A percentile compares a stretch with the other conserved stretches of the same genome.
Conservation (phyloP, 2,113 vertebrate species). For the Brienomyrus brachyistius region DNA sequence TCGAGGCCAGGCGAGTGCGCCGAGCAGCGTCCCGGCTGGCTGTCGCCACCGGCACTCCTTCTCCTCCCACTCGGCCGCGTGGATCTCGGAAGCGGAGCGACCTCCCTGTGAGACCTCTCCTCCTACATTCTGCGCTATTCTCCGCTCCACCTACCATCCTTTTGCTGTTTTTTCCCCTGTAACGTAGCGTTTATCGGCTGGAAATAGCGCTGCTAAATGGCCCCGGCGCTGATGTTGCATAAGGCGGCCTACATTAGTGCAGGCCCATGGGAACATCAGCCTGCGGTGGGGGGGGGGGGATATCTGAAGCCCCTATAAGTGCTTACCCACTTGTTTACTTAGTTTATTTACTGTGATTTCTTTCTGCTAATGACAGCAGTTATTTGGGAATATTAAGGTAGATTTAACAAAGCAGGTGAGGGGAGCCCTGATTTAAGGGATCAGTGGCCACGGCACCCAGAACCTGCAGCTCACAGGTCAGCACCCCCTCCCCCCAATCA, state of each 20-base stretch:
- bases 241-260: not conserved
- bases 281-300: not conserved
- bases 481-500: not conserved
- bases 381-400: not conserved
- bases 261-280: not conserved
- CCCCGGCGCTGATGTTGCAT: not conserved
- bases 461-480: not conserved
- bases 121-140: not conserved
- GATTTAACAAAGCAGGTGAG: not conserved
- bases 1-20: not conserved
- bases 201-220: not conserved
- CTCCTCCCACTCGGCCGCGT: not conserved
- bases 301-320: not conserved
- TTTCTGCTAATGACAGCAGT: not conserved
- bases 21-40: not conserved
- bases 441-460: not conserved
- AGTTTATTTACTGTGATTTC: not conserved
- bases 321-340: not conserved
- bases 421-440: not conserved
- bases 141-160: not conserved
- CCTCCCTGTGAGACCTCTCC: not conserved
- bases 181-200: not conserved
- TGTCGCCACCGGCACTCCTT: not conserved
- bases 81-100: not conserved
- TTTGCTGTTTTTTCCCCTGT: not conserved